Evolutionary conservation across 2,888 invertebrate genomes (phyloP), one percentile per base, ranked within the genome.

Genomic region (Cheilosia grossa): DNA sequence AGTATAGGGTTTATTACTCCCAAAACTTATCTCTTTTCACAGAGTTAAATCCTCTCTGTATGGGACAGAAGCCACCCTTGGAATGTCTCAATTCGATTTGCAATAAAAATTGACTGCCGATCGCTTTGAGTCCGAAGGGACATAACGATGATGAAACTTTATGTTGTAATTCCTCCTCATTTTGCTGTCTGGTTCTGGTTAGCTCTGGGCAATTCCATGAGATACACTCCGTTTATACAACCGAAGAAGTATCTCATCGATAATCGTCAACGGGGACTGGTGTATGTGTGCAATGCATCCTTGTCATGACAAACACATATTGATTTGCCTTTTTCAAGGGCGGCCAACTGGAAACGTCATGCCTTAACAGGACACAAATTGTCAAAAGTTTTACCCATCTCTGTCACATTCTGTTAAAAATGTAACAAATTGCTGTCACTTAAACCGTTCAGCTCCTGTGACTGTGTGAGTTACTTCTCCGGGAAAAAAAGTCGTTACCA

Each of bases 21-120:
- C 64, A 24, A 24, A 66, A 73, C 72, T 24, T 27, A 78, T 78
- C 49, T 67, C 59, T 63, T 49, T 10, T 64, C 54, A 53, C 69
- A 56, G 47, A 21, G 13, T 21, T 21, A 40, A 74, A 53, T 63
- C 53, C 42, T 37, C 51, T 82, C 67, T 24, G 5, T 21, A 21
- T 54, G 2, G 6, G 2, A 51, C 10, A 13, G 33, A 69, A 54
- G 15, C 49, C 69, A 61, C 44, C 54, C 61, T 67, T 63, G 56
- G 79, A 78, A 78, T 73, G 82, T 79, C 63, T 64, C 63, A 79
- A 79, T 78, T 83, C 74, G 64, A 59, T 77, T 72, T 61, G 69
- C 67, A 64, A 83, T 83, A 79, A 80, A 79, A 74, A 80, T 83
- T 80, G 61, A 83, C 64, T 79, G 61, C 79, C 64, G 80, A 70